These are phyloP conservation scores for Eurystomus gularis DNA, from an alignment of 2,113 vertebrate genomes.

Conservation along the genomic window DNA sequence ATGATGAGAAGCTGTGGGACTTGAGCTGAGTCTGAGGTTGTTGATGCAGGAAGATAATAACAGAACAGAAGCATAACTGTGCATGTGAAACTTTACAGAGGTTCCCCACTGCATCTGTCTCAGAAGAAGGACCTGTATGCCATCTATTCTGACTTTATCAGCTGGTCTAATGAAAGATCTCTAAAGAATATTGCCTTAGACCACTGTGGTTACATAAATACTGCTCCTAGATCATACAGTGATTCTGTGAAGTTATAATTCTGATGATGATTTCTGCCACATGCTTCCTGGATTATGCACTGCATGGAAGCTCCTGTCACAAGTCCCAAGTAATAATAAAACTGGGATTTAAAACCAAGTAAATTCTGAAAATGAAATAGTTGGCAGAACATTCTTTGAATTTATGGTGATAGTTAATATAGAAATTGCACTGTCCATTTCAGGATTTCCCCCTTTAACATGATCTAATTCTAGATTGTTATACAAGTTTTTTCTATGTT, in stretches of 20 bases:
- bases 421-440: background rate
- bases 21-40: background rate
- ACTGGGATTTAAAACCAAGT: background rate
- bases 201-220: background rate
- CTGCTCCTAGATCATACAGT: background rate
- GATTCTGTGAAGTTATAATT: background rate
- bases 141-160: background rate
- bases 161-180: background rate
- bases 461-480: background rate
- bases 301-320: background rate
- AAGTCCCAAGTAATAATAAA: background rate
- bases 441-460: background rate
- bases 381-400: background rate
- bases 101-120: background rate
- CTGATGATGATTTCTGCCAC: background rate
- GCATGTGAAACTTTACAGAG: background rate
- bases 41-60: background rate
- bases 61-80: background rate
- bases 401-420: background rate
- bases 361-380: background rate
- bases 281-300: background rate
- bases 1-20: background rate
- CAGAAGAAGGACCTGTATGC: background rate
- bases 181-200: background rate
- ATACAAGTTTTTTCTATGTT: background rate